Percentiles rank a stretch among this genome's conserved stretches.
Evolutionary conservation across 1,140 invertebrate genomes (phyloP).

Genomic region (Mizuhopecten yessoensis): DNA sequence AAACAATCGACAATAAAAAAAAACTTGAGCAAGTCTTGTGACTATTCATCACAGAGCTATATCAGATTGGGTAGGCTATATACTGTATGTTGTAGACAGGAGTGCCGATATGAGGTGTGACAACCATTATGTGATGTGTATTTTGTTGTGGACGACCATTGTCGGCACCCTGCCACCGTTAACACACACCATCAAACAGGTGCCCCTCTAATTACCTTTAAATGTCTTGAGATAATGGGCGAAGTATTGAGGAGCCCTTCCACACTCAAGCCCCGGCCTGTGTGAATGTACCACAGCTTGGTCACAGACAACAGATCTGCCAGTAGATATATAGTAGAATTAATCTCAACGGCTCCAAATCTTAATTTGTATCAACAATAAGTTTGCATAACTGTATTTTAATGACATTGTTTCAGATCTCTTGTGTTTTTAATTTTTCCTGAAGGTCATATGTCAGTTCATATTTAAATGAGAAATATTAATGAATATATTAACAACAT

Average conservation of each 20-base stretch:
- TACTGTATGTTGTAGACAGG: not conserved
- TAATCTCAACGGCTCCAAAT: too few relatives aligned
- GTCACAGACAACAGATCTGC: not conserved
- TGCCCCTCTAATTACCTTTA: not conserved
- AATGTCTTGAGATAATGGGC: slow-evolving; percentile 11
- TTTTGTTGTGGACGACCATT: not conserved
- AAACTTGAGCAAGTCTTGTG: too few relatives aligned
- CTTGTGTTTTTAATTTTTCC: too few relatives aligned
- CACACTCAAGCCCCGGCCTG: not conserved
- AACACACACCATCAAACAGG: not conserved
- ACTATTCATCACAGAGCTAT: too few relatives aligned
- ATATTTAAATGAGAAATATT: too few relatives aligned
- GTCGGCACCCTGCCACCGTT: not conserved
- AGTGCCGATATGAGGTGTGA: not conserved
- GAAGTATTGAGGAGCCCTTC: not conserved
- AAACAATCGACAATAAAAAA: too few relatives aligned
- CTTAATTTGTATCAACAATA: too few relatives aligned
- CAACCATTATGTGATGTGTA: not conserved
- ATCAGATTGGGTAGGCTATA: too few relatives aligned
- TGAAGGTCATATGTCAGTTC: too few relatives aligned
- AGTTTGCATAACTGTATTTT: too few relatives aligned
- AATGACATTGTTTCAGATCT: too few relatives aligned
- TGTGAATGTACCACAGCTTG: not conserved
- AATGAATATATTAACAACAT: too few relatives aligned
- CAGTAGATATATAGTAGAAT: not conserved